These are phyloP conservation scores for Sylvilagus floridanus DNA, from an alignment of 2,797 vertebrate species.

Conservation along the genomic window DNA sequence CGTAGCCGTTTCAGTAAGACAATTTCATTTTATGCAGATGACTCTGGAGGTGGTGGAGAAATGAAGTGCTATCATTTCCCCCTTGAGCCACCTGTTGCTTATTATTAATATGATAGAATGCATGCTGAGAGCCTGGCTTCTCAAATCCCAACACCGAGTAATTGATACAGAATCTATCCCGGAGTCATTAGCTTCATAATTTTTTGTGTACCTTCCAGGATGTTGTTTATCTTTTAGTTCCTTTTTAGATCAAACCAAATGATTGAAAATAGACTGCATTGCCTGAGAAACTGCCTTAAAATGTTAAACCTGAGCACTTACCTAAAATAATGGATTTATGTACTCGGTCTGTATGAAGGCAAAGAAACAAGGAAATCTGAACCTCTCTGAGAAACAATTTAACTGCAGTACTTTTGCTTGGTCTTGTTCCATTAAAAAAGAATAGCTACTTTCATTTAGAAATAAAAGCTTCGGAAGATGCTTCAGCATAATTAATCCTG, in stretches of 20 bases:
- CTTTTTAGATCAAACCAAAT: slow-evolving; percentile 24
- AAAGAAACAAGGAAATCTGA: neutral
- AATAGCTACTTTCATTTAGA: neutral
- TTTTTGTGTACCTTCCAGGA: neutral
- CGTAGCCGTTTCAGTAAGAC: slow-evolving; percentile 59
- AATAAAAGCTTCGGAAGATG: neutral
- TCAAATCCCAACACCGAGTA: slow-evolving; percentile 51
- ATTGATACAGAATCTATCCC: neutral
- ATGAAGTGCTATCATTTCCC: slow-evolving; percentile 52
- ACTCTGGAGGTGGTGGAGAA: slow-evolving; percentile 58
- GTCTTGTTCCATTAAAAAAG: neutral
- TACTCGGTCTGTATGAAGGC: neutral
- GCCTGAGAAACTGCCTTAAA: neutral
- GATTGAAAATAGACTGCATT: neutral
- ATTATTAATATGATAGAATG: slow-evolving; percentile 80
- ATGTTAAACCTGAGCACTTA: neutral
- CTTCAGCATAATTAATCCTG: neutral
- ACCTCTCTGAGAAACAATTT: neutral
- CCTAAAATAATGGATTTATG: neutral
- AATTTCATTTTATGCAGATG: slow-evolving; percentile 65
- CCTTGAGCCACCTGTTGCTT: slow-evolving; percentile 76
- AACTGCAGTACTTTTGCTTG: neutral
- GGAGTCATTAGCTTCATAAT: neutral
- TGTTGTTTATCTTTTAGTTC: slow-evolving; percentile 1
- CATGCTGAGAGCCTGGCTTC: slow-evolving; percentile 66